phyloP scores from a whole-genome alignment of 2,797 vertebrate genomes.

The Leuciscus waleckii region DNA sequence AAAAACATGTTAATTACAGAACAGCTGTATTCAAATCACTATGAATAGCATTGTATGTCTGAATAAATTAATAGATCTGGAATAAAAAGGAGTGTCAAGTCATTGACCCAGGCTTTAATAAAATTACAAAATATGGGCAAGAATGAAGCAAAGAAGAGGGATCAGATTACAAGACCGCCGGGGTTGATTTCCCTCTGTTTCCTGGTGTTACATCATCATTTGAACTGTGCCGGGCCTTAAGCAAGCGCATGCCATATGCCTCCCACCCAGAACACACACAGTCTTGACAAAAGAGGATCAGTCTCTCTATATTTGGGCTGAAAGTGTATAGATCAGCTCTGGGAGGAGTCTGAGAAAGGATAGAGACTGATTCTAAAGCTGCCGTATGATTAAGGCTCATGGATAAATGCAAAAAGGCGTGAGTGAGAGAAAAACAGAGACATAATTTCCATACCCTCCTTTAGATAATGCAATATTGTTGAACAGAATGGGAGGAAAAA shows the following conservation, averaged over 20 bases:
- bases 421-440: constrained; percentile 33
- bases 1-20: not conserved
- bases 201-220: constrained; percentile 77
- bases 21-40: not conserved
- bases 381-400: constrained; percentile 27
- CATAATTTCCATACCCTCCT: constrained; percentile 2
- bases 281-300: constrained; percentile 57
- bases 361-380: constrained; percentile 46
- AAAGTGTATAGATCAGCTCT: constrained; percentile 50
- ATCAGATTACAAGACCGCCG: constrained; percentile 76
- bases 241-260: constrained; percentile 71
- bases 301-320: constrained; percentile 63
- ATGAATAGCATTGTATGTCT: not conserved
- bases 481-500: constrained; percentile 51
- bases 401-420: constrained; percentile 16
- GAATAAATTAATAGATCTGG: not conserved
- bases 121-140: constrained; percentile 48
- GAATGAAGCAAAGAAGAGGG: constrained; percentile 55
- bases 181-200: constrained; percentile 67
- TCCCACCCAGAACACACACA: constrained; percentile 62
- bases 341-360: constrained; percentile 54
- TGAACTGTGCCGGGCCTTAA: constrained; percentile 71
- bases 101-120: not conserved
- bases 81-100: not conserved
- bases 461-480: constrained; percentile 55